Evolutionary conservation across 2,888 invertebrate species (phyloP), one percentile per base, ranked within the genome.

Genomic region (Cataglyphis cursor): DNA sequence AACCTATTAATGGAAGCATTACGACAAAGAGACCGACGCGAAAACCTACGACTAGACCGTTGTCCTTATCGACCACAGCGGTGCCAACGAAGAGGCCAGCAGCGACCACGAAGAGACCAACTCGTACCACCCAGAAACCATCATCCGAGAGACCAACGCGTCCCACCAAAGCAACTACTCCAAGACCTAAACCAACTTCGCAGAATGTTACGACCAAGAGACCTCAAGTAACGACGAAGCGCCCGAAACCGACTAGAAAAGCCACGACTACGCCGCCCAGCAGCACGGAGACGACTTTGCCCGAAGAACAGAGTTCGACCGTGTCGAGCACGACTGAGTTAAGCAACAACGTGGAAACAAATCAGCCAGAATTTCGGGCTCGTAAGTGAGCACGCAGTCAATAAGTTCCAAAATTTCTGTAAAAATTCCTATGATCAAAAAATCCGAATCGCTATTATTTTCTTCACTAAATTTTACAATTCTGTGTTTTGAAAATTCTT

Each of bases 201-300:
- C 59, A 81, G 24, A 35, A 62, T 18, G 38, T 59, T 12, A 90
- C 89, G n/a, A 93, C 92, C 15, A 92, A 87, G 41, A 93, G 83
- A 72, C 92, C 92, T 48, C 89, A 88, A 9, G 85, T 82, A 5
- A 91, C 93, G 9, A 93, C 92, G 9, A 94, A 92, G 74, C 92
- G 93, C 28, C 91, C 93, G 3, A 94, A 91, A 85, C 94, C 95
- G n/a, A 95, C 95, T 24, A 96, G 91, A 76, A 94, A 95, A 87
- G 90, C 94, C 0, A 93, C 93, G 8, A 90, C 92, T 1, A 70
- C 92, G 0, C 86, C 91, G 18, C 73, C 85, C 12, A 90, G 87
- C 54, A 90, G 86, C 61, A 93, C 93, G 9, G 88, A 91, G 68
- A 66, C 88, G 0, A 59, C 89, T 12, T 62, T 83, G 0, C 3